Base-by-base conservation (phyloP, 2,113 vertebrate genomes). In the Lipophrys pholis region DNA sequence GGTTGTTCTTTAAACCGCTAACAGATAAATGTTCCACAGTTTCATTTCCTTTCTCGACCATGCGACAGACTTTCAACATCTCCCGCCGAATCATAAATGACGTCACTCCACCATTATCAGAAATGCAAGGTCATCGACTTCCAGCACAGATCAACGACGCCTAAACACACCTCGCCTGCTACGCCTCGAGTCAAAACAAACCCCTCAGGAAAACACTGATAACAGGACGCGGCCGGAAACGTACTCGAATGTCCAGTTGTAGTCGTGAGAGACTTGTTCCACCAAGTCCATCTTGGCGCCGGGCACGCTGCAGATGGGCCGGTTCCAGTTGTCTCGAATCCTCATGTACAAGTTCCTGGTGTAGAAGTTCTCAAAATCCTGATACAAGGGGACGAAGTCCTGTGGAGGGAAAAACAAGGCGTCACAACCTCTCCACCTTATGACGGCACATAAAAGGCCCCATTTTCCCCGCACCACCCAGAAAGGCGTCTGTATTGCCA, bases 311-410 rank as follows among this genome's bases (percentile, higher is more conserved):
- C 97, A 98, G 89, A 97, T 94, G 0, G 97, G 97, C 11, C 97
- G 92, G 90, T 98, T 98, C 97, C 97, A 99, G 90, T 95, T 98
- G 90, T 99, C 97, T 78, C 97, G 91, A 72, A 99, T 97, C 56
- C 97, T 93, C 96, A 98, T 98, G 85, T 99, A 99, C 41, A 99
- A 90, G 81, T 99, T 99, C 75, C 97, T 94, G 58, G 95, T 99
- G 89, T 98, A 99, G 80, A 99, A 99, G 86, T 99, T 97, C 89
- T 99, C 97, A 12, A 99, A 99, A 90, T 99, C 97, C 76, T 99
- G 97, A 90, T 99, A 99, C 56, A 99, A 87, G 1, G 97, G 95
- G 40, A 99, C 97, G 76, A 99, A 99, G 69, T 98, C 97, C 97
- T 99, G 84, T 59, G 42, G 39, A 30, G 81, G 85, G 60, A 72